phyloP scores from a whole-genome alignment of 2,797 vertebrate species.

The Salmo trutta region DNA sequence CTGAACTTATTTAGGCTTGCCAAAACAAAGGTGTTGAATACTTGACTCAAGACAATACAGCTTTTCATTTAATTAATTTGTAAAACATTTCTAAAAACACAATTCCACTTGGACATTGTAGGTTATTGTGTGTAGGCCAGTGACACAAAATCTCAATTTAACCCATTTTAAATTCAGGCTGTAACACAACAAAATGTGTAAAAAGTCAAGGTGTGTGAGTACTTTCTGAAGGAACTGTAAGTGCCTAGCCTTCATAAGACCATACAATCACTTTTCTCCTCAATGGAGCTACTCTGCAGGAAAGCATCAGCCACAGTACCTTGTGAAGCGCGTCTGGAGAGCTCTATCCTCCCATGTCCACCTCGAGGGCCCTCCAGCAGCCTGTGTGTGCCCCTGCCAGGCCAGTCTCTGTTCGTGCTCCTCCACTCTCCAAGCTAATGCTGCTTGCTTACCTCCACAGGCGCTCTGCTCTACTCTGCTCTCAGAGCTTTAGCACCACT shows the following conservation, averaged over 20 bases:
- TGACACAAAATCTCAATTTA: no score
- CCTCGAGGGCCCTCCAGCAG: conserved; percentile 1
- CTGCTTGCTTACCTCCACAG: no score
- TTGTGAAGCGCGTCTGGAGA: background rate
- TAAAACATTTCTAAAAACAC: no score
- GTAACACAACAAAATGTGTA: no score
- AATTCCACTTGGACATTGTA: no score
- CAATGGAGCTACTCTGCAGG: background rate
- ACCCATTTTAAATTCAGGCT: no score
- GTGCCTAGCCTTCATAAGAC: background rate
- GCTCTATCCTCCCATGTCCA: background rate
- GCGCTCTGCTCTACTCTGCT: background rate
- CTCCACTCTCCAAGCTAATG: background rate
- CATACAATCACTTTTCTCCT: background rate
- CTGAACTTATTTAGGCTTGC: no score
- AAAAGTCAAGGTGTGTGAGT: no score
- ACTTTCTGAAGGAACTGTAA: background rate
- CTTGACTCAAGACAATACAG: no score
- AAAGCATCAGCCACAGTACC: background rate
- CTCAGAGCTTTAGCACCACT: conserved; percentile 53
- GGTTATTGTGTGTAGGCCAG: no score
- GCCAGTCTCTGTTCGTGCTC: background rate
- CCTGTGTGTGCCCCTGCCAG: background rate
- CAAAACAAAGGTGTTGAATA: no score
- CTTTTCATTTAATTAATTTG: no score